Evolutionary conservation across 2,113 vertebrate genomes (phyloP).

Genomic region (Brachypteracias leptosomus): DNA sequence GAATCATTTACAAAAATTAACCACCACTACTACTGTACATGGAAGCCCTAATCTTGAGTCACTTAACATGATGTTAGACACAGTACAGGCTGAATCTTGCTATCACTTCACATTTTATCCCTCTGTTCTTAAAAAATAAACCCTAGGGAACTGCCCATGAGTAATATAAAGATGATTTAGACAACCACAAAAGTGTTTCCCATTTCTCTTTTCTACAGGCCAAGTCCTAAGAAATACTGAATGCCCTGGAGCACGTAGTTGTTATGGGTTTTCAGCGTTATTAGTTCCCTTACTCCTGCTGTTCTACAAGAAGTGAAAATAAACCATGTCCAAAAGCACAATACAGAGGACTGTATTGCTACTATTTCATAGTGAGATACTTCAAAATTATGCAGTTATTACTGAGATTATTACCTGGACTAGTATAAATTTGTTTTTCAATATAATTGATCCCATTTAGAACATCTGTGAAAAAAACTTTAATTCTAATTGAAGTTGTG

Average conservation of each 20-base stretch:
- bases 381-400: background rate
- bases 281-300: background rate
- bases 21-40: rapidly evolving
- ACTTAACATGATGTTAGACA: background rate
- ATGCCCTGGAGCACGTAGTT: background rate
- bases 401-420: background rate
- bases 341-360: background rate
- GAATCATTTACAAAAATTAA: background rate
- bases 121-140: background rate
- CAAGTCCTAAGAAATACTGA: background rate
- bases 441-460: background rate
- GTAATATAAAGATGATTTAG: background rate
- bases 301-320: background rate
- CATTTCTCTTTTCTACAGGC: background rate
- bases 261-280: background rate
- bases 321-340: background rate
- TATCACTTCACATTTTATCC: background rate
- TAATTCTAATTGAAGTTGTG: background rate
- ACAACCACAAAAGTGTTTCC: background rate
- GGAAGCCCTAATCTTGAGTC: background rate
- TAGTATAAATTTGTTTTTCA: background rate
- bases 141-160: background rate
- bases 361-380: background rate
- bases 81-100: background rate
- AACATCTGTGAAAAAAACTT: background rate